Percentiles rank a stretch among this genome's conserved stretches.
Evolutionary conservation across 1,140 invertebrate genomes (phyloP).

Genomic region (Geopemphigus sp.): DNA sequence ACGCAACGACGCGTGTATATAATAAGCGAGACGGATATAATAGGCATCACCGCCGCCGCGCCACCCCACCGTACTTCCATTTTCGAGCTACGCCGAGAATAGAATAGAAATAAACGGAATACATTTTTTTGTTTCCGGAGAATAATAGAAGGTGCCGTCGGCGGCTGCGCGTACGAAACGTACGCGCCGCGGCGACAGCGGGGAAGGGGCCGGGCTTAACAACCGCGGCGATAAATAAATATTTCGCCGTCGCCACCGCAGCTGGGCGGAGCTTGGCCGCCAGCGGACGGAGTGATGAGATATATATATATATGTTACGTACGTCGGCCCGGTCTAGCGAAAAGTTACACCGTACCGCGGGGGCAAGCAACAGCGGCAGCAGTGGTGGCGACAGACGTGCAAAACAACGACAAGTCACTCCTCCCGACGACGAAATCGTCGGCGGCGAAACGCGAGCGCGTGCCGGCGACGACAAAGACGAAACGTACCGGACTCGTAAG

Average conservation of each 20-base stretch:
- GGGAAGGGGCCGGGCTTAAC: conserved; percentile 20
- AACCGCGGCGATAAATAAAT: not conserved
- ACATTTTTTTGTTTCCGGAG: not conserved
- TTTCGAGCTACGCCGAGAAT: conserved; percentile 22
- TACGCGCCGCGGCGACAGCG: not conserved
- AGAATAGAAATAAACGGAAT: conserved; percentile 29
- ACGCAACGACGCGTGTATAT: conserved; percentile 1
- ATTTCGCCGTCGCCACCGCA: not conserved
- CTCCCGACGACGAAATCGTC: not conserved
- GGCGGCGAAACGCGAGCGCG: not conserved
- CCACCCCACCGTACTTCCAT: too few relatives aligned
- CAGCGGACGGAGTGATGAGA: conserved; percentile 6
- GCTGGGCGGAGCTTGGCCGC: conserved; percentile 8
- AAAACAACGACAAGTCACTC: too few relatives aligned
- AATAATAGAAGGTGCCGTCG: not conserved
- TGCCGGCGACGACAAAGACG: too few relatives aligned
- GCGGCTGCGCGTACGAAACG: not conserved
- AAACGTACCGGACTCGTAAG: too few relatives aligned
- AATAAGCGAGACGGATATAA: conserved; percentile 22
- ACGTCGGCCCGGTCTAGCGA: not conserved
- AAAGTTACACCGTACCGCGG: too few relatives aligned
- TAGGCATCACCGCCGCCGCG: not conserved
- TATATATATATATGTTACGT: not conserved
- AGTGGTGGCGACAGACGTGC: not conserved
- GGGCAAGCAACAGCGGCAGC: too few relatives aligned